Evolutionary conservation across 2,797 vertebrate genomes (phyloP), one percentile per base, ranked within the genome.

Genomic region (Smutsia temminckii): DNA sequence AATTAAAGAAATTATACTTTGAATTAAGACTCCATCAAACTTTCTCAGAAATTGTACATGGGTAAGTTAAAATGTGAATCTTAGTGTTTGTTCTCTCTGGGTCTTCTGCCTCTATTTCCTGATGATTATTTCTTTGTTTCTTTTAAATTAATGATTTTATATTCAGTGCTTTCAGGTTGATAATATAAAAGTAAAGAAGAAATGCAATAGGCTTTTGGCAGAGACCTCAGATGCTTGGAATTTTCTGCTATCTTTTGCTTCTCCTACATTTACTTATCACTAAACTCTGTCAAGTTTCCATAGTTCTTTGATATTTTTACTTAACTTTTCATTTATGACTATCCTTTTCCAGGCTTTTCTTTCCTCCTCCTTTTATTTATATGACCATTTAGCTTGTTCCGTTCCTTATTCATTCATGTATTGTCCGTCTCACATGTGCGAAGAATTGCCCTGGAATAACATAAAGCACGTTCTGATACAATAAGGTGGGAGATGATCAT

Each of bases 1-100:
- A 92, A 72, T 89, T 77, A 88, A 74, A 57, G n/a, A 78, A 93
- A 71, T 86, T 59, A 3, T 80, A 25, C 25, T 92, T 93, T 63
- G 85, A 94, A 59, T 90, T 55, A 92, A 40, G 53, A 32, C 53
- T 89, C 34, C 85, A 21, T 93, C 34, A 89, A n/a, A 51, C 8
- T 53, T 72, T 66, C n/a, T 86, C n/a, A 71, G 49, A 40, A 85
- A 81, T 40, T 37, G 14, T 29, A 40, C 12, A 5, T 14, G 20
- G 49, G 20, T 69, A 63, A 75, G 5, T 59, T 90, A 87, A 88
- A 85, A 90, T 81, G 49, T 5, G 42, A 83, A 80, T 69, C 42
- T 25, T 34, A 46, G 10, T 79, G 20, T 78, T 61, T 75, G 12
- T 37, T 68, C 64, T 85, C 6, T 91, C 32, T 84, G 18, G 25